Evolutionary conservation across 1,140 invertebrate genomes (phyloP), one percentile per base, ranked within the genome.

Genomic region (Physella acuta): DNA sequence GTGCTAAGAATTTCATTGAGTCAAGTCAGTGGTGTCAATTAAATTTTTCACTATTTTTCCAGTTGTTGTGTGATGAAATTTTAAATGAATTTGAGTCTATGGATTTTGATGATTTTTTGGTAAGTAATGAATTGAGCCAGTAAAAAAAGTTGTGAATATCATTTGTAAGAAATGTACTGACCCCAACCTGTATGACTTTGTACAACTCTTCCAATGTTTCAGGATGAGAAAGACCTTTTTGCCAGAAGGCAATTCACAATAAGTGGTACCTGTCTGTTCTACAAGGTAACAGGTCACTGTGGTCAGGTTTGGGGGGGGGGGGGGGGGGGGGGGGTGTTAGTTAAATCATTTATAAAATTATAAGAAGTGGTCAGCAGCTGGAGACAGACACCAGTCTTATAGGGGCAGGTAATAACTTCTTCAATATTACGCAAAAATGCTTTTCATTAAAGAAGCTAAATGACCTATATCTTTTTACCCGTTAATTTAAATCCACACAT

Each of bases 41-140:
- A 58, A 17, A 28, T 49, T 24, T n/a, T 59, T 4, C 4, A 1
- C 33, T 44, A 71, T 34, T 69, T 79, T 65, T 52, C 76, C 78
- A 85, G 83, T 74, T 83, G 44, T 73, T 84, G 52, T 81, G 85
- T 75, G 80, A 85, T 79, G 85, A 84, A 75, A 82, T 82, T 72
- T 78, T 86, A 49, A 86, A 78, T 81, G 84, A 86, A 74, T 81
- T 84, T 76, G 85, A 86, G 78, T 82, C 85, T 30, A 79, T 81
- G 36, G 85, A 86, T 70, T 86, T 85, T 80, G 80, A 77, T 62
- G 83, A 85, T 71, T 79, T 59, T 44, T 30, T 83, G 75, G 84
- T 85, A 76, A 78, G 80, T 75, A n/a, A 60, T 31, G 4, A 34
- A 60, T 60, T 14, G 33, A 31, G 4, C 3, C 8, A 30, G 28